A percentile compares a stretch with the other conserved stretches of the same genome.
Conservation (phyloP, 1,140 invertebrate species). For the Linepithema humile region DNA sequence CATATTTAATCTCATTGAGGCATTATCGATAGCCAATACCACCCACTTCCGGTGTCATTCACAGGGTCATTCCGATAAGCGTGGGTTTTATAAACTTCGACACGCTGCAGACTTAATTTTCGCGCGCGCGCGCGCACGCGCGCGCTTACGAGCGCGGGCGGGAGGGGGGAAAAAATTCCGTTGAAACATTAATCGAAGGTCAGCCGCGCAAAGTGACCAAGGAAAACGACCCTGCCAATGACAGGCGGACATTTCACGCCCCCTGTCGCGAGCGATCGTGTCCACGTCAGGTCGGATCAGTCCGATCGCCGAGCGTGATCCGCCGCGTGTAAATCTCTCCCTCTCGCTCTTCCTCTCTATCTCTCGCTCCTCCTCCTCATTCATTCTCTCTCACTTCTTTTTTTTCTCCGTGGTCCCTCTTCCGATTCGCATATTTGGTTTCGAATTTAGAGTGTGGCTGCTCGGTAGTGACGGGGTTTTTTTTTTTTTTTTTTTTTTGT, state of each 20-base stretch:
- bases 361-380: background rate
- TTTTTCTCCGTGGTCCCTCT: slow-evolving; percentile 46
- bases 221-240: slow-evolving; percentile 51
- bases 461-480: slow-evolving; percentile 75
- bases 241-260: slow-evolving; percentile 54
- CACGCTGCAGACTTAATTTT: slow-evolving; percentile 11
- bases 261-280: slow-evolving; percentile 51
- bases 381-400: background rate
- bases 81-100: background rate
- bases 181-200: slow-evolving; percentile 23
- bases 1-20: slow-evolving; percentile 40
- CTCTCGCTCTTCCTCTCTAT: background rate
- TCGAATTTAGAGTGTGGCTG: slow-evolving; percentile 83
- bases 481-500: no score
- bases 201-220: slow-evolving; percentile 35
- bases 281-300: slow-evolving; percentile 45
- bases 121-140: no score
- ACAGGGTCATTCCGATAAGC: slow-evolving; percentile 39
- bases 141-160: no score
- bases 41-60: slow-evolving; percentile 53
- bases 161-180: background rate
- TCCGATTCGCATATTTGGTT: slow-evolving; percentile 74
- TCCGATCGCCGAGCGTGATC: slow-evolving; percentile 44
- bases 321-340: slow-evolving; percentile 29
- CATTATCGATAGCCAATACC: slow-evolving; percentile 48